These are phyloP conservation scores for Zeuzera pyrina DNA, from an alignment of 2,888 invertebrate species.

Conservation along the genomic window DNA sequence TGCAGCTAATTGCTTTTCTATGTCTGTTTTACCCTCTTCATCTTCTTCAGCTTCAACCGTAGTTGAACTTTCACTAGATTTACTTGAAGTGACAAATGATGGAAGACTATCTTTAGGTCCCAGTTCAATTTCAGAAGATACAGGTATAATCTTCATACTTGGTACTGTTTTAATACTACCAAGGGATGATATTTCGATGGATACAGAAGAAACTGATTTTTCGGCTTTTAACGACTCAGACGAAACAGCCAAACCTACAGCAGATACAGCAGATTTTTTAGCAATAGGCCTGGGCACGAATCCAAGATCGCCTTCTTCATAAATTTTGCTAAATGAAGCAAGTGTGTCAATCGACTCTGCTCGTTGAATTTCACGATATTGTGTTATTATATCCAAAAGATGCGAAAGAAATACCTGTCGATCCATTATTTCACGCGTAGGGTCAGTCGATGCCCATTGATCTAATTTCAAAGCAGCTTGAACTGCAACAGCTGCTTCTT, in stretches of 20 bases:
- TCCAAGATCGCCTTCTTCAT: constrained; percentile 77
- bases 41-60: constrained; percentile 24
- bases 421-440: constrained; percentile 52
- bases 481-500: constrained; percentile 75
- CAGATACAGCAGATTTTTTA: constrained; percentile 28
- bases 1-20: constrained; percentile 35
- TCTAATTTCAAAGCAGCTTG: constrained; percentile 71
- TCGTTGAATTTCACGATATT: constrained; percentile 49
- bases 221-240: constrained; percentile 25
- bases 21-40: constrained; percentile 24
- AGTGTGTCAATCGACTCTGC: constrained; percentile 54
- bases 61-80: constrained; percentile 28
- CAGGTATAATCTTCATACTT: constrained; percentile 39
- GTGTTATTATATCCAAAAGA: constrained; percentile 66
- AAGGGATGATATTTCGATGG: constrained; percentile 29
- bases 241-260: constrained; percentile 15
- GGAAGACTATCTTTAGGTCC: constrained; percentile 40
- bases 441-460: constrained; percentile 43
- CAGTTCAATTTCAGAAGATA: constrained; percentile 22
- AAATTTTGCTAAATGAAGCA: constrained; percentile 68
- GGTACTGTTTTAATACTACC: constrained; percentile 51
- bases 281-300: constrained; percentile 69
- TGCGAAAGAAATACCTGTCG: constrained; percentile 67
- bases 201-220: constrained; percentile 17
- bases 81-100: constrained; percentile 47